These are phyloP conservation scores for Heliconius congener DNA, from an alignment of 1,140 invertebrate genomes.

Conservation along the genomic window DNA sequence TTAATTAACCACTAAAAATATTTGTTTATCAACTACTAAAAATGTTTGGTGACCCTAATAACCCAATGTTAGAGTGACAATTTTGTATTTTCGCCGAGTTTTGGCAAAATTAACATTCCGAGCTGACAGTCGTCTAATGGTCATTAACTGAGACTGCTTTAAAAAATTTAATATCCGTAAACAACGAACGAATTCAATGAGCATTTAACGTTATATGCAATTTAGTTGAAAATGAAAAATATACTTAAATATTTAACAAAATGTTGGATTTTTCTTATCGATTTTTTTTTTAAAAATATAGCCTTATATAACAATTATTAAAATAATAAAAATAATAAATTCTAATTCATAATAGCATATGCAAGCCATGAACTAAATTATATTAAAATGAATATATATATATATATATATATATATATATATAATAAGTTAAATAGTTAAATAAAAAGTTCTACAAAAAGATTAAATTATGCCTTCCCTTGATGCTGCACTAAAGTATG, in stretches of 20 bases:
- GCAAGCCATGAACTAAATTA: no score
- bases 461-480: not conserved
- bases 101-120: not conserved
- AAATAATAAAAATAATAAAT: no score
- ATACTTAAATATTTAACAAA: not conserved
- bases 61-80: not conserved
- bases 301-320: no score
- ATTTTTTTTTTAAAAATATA: no score
- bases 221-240: not conserved
- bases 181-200: conserved; percentile 4
- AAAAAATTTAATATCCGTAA: conserved; percentile 3
- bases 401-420: no score
- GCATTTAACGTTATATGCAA: not conserved
- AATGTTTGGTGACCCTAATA: not conserved
- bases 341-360: no score
- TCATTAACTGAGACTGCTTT: not conserved
- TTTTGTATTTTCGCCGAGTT: not conserved
- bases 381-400: no score
- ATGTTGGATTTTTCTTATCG: no score
- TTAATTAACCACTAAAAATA: no score
- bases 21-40: not conserved
- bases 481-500: not conserved
- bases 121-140: not conserved
- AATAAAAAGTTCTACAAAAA: not conserved
- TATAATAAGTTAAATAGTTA: no score